Conservation (phyloP, 2,797 vertebrate genomes). For the Anguilla obscura region DNA sequence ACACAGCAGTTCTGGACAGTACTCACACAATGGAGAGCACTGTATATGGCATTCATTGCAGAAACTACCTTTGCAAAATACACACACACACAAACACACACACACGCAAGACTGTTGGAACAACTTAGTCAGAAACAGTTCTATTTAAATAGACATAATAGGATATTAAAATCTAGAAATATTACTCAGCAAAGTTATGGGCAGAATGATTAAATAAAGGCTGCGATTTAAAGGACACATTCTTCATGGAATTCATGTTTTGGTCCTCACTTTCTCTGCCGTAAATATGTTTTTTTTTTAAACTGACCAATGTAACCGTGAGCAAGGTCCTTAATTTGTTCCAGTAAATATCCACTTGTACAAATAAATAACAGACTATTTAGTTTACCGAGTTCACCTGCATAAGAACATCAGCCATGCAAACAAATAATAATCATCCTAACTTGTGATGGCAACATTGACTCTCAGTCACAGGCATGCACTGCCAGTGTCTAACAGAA, state of each 20-base stretch:
- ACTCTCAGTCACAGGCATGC: background rate
- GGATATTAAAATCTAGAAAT: constrained; percentile 27
- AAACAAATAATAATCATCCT: constrained; percentile 1
- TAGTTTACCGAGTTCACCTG: background rate
- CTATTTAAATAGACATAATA: background rate
- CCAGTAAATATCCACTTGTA: constrained; percentile 2
- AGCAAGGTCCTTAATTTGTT: background rate
- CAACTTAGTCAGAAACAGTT: background rate
- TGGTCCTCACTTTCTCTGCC: constrained; percentile 61
- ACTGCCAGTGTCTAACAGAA: constrained; percentile 28
- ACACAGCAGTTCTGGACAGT: constrained; percentile 8
- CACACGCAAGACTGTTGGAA: constrained; percentile 34
- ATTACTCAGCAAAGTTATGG: constrained; percentile 38
- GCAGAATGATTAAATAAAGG: constrained; percentile 53
- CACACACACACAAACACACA: constrained; percentile 32
- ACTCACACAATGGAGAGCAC: constrained; percentile 40
- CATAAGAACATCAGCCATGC: background rate
- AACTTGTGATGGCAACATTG: background rate
- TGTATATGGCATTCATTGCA: constrained; percentile 45
- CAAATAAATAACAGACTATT: background rate
- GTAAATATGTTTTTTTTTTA: constrained; percentile 51
- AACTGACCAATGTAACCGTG: constrained; percentile 6
- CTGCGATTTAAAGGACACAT: constrained; percentile 54
- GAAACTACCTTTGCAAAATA: constrained; percentile 39
- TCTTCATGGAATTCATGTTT: constrained; percentile 68